Evolutionary conservation across 2,113 vertebrate genomes (phyloP), one percentile per base, ranked within the genome.

Genomic region (Lethenteron camtschaticum): DNA sequence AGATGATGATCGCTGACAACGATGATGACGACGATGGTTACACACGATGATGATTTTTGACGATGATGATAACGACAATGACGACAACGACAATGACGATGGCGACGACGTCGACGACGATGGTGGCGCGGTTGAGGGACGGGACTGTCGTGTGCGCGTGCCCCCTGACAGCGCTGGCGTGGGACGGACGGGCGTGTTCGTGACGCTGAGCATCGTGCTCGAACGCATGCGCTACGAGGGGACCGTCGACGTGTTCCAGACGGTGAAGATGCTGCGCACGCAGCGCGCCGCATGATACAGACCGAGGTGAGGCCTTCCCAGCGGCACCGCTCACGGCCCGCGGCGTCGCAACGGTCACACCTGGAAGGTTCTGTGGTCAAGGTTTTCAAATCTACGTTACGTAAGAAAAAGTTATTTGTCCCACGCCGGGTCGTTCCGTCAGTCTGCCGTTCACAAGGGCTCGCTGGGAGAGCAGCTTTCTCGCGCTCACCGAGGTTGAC

Each of bases 231-330:
- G 92, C 69, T 96, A 96, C 1, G 92, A 99, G 74, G 94, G 94
- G 0, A 90, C 96, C 75, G 94, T 99, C 76, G 94, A 99, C 79
- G 89, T 96, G 77, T 99, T 96, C 83, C 94, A 99, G 83, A 99
- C 94, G 0, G 91, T 99, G 75, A 96, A 96, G 83, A 92, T 95
- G 94, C 84, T 99, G 73, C 85, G 92, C 73, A 99, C 92, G 58
- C 92, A 99, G 81, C 80, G 92, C 77, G 91, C 94, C 6, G 94
- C 91, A 96, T 95, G 91, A 90, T 96, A 78, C 91, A 96, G 74
- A 99, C 90, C 9, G 94, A 99, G 90, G 94, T 96, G 56, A 80
- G 80, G 71, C 2, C 24, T n/a, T 12, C n/a, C n/a, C 14, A 60
- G n/a, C 57, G 4, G 7, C 4, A 8, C 12, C 55, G 4, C 1